phyloP scores from a whole-genome alignment of 1,140 invertebrate species.

The Caenorhabditis elegans region DNA sequence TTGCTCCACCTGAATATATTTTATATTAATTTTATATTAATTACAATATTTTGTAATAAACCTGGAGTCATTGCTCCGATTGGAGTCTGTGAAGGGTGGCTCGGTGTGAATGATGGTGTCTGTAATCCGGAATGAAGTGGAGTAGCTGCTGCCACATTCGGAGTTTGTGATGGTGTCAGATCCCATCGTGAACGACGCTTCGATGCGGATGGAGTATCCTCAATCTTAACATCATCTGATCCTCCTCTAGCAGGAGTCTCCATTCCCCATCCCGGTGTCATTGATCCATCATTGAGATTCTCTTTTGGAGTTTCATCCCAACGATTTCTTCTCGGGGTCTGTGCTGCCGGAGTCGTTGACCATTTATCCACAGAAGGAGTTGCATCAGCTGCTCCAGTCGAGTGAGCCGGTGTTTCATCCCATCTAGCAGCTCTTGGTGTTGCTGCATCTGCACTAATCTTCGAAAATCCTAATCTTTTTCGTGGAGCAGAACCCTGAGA shows the following conservation, averaged over 20 bases:
- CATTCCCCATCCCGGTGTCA: conserved; percentile 78
- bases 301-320: conserved; percentile 93
- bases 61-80: conserved; percentile 72
- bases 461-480: conserved; percentile 27
- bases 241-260: conserved; percentile 83
- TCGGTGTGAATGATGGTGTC: conserved; percentile 59
- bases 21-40: not conserved
- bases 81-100: conserved; percentile 60
- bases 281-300: conserved; percentile 52
- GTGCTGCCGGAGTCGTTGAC: conserved; percentile 81
- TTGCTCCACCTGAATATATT: conserved; percentile 72
- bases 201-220: conserved; percentile 82
- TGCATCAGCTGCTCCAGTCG: conserved; percentile 79
- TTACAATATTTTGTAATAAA: not conserved
- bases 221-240: conserved; percentile 76
- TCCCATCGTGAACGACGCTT: conserved; percentile 94
- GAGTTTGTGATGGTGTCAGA: conserved; percentile 78
- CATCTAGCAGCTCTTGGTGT: conserved; percentile 81
- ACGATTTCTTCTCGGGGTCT: conserved; percentile 86
- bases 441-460: conserved; percentile 67
- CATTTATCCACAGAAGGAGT: conserved; percentile 74
- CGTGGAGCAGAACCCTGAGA: conserved; percentile 3
- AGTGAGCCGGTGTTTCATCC: conserved; percentile 94
- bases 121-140: conserved; percentile 49
- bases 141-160: conserved; percentile 56